Conservation (phyloP, 2,797 vertebrate species). For the Graptemys geographica region DNA sequence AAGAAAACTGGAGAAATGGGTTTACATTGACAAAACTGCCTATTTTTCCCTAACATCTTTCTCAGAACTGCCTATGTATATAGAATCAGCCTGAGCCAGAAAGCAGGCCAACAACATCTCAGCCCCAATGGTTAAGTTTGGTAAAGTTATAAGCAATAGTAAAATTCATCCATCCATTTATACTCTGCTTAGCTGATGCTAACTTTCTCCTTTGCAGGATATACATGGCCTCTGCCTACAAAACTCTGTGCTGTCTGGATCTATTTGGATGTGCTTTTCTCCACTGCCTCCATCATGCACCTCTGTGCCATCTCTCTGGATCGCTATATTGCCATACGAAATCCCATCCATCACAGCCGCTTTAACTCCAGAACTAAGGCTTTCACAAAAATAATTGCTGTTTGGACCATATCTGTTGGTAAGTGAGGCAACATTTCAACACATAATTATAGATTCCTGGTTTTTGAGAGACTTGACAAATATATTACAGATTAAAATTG, state of each 20-base stretch:
- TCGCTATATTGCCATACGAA: slow-evolving; percentile 94
- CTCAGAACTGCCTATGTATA: slow-evolving; percentile 21
- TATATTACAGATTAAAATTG: slow-evolving; percentile 1
- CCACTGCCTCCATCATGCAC: slow-evolving; percentile 97
- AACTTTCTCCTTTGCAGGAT: slow-evolving; percentile 81
- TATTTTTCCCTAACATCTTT: slow-evolving; percentile 8
- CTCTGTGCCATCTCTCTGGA: slow-evolving; percentile 97
- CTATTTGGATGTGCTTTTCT: slow-evolving; percentile 96
- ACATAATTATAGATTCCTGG: slow-evolving; percentile 15
- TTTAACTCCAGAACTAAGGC: slow-evolving; percentile 95
- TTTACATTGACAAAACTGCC: slow-evolving; percentile 20
- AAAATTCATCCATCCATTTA: background rate
- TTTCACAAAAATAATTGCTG: slow-evolving; percentile 94
- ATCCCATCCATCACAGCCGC: slow-evolving; percentile 95
- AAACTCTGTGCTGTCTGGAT: slow-evolving; percentile 95
- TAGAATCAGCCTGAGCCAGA: background rate
- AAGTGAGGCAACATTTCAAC: slow-evolving; percentile 71
- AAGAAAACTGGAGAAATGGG: slow-evolving; percentile 16
- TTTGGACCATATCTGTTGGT: slow-evolving; percentile 97
- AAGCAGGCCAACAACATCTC: background rate
- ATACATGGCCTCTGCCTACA: slow-evolving; percentile 91
- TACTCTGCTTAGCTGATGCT: background rate
- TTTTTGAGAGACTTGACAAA: slow-evolving; percentile 23
- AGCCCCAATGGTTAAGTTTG: background rate
- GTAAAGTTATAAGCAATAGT: background rate